Evolutionary conservation across 2,113 vertebrate species (phyloP), one percentile per base, ranked within the genome.

Genomic region (Synchiropus splendidus): DNA sequence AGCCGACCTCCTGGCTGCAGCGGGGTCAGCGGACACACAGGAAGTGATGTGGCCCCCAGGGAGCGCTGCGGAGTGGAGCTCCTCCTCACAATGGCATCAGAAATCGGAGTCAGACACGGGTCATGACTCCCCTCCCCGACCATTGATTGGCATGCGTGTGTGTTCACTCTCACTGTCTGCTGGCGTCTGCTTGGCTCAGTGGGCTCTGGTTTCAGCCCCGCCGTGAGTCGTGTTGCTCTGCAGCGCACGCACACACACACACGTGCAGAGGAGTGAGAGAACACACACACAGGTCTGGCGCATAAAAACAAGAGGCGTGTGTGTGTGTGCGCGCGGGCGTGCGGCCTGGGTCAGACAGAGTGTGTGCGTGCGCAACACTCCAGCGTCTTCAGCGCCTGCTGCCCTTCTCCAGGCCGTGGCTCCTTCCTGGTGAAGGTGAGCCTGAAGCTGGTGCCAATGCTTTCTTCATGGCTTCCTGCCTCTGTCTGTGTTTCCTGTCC

Each of bases 121-220:
- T 83, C 85, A 82, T 81, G 82, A 82, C 79, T 80, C 77, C 58
- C 78, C 75, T 79, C 69, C 75, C 55, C 63, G 31, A 61, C 55
- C 81, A 85, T 86, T 82, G 83, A 86, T 86, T 82, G 61, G 54
- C 58, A 60, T 52, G 42, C 4, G 59, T 51, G 62, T 48, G 70
- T 60, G 52, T 35, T 58, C 31, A 43, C 55, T 51, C 45, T 12
- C 57, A 33, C 61, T 80, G 79, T 81, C 79, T 83, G 79, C 76
- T 82, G 82, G 82, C 81, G 82, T 85, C 84, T 77, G 74, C 69
- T 78, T 77, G 83, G 84, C 80, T 86, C 84, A 81, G 77, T 79
- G 76, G 73, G 75, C 72, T 77, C 72, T 78, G 58, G 74, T 87
- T 84, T 87, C 82, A 83, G 80, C 62, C 66, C 44, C 61, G 75